Percentiles rank a stretch among this genome's conserved stretches.
phyloP scores from a whole-genome alignment of 2,888 invertebrate species.

The Clepsis dumicolana region DNA sequence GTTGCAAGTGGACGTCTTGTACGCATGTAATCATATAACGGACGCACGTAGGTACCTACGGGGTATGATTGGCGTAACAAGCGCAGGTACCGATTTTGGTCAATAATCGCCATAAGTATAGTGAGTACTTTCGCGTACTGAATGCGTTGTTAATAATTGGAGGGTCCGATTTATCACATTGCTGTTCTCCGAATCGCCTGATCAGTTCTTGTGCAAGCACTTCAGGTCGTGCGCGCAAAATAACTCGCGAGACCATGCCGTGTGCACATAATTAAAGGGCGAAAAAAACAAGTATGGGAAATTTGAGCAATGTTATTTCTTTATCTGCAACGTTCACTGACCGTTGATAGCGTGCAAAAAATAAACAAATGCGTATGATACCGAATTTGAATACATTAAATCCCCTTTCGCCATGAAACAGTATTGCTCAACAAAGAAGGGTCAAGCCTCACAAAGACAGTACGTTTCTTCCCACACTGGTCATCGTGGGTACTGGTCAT shows the following conservation, averaged over 20 bases:
- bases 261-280: constrained; percentile 81
- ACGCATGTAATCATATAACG: constrained; percentile 37
- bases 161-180: constrained; percentile 84
- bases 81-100: constrained; percentile 81
- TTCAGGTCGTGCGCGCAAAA: constrained; percentile 83
- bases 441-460: constrained; percentile 72
- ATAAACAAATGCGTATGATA: constrained; percentile 63
- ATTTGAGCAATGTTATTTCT: constrained; percentile 62
- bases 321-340: constrained; percentile 73
- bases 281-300: constrained; percentile 82
- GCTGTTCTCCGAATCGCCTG: constrained; percentile 81
- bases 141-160: constrained; percentile 84
- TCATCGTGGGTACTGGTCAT: constrained; percentile 81
- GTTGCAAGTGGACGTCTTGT: constrained; percentile 16
- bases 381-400: constrained; percentile 60
- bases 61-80: constrained; percentile 80
- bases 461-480: constrained; percentile 81
- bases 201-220: constrained; percentile 82
- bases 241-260: constrained; percentile 79
- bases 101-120: constrained; percentile 83
- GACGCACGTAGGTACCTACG: constrained; percentile 44
- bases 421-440: constrained; percentile 72
- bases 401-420: constrained; percentile 70
- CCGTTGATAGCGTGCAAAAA: constrained; percentile 75
- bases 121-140: constrained; percentile 80